Base-by-base conservation (phyloP, 23 tunicate species). In the Ciona savignyi region DNA sequence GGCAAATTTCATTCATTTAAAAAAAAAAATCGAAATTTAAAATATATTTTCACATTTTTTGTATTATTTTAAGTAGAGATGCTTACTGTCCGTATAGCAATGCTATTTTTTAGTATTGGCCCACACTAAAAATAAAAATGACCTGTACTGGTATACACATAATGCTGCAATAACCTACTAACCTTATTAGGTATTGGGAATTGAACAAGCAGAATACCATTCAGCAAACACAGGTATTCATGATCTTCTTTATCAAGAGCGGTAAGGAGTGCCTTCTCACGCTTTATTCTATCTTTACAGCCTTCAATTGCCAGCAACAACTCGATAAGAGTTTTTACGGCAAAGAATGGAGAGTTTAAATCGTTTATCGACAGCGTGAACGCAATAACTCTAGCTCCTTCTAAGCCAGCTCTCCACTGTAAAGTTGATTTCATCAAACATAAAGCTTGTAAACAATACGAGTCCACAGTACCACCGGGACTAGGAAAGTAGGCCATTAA, bases 281-380 rank as follows among this genome's bases (percentile, higher is more conserved):
- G 73, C 29, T 26, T 75, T 35, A 29, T 71, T 23, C 20, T 72
- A 61, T 48, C 56, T 15, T 42, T 42, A 60, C 77, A 63, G 29
- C 65, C 63, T 27, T 88, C 73, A 25, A 77, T 29, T 0, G 68
- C 74, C 1, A 82, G 77, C 4, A 91, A 62, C 4, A 91, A 35
- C 51, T 80, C 86, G 0, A 91, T 23, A 21, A 91, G 67, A 4
- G 80, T 74, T 80, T 72, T 79, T 6, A 85, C 30, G 65, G 83
- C 84, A 84, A 84, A 91, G 62, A 73, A 91, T 4, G 87, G 86
- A 30, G 76, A 23, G 29, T 72, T 76, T n/a, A 62, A 65, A 72
- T 91, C 83, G 73, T 84, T 91, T 32, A 91, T 74, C 6, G 97
- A 80, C 2, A 91, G 83, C 25, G 82, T 70, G 63, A 79, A 91